phyloP scores from a whole-genome alignment of 2,888 invertebrate species.

The Urechis unicinctus region DNA sequence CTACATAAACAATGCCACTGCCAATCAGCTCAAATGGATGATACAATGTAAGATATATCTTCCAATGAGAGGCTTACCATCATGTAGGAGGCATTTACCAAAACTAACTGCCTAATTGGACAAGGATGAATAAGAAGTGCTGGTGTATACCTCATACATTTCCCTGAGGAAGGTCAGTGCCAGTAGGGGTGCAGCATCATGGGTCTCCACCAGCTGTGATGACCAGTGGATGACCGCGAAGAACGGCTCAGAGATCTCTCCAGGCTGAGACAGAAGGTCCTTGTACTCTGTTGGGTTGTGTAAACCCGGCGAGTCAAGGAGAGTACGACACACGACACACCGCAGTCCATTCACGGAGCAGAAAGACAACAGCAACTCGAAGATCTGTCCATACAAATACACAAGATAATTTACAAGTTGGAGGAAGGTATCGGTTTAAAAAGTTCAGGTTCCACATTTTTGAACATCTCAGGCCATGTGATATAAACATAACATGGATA shows the following conservation, averaged over 20 bases:
- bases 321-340: conserved; percentile 6
- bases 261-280: background rate
- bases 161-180: conserved; percentile 30
- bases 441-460: too few relatives aligned
- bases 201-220: conserved; percentile 28
- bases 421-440: too few relatives aligned
- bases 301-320: background rate
- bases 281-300: background rate
- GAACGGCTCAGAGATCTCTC: conserved; percentile 26
- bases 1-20: too few relatives aligned
- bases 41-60: too few relatives aligned
- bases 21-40: too few relatives aligned
- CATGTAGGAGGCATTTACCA: too few relatives aligned
- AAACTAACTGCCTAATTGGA: too few relatives aligned
- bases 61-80: too few relatives aligned
- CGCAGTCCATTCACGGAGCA: conserved; percentile 38
- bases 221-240: conserved; percentile 37
- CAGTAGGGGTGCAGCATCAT: conserved; percentile 24
- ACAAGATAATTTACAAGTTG: too few relatives aligned
- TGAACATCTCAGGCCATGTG: too few relatives aligned
- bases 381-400: conserved; percentile 34
- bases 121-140: too few relatives aligned
- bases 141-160: conserved; percentile 6
- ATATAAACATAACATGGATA: too few relatives aligned
- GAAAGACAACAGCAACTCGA: conserved; percentile 43